Conservation (phyloP, 2,113 vertebrate genomes). For the Sylvietta virens region DNA sequence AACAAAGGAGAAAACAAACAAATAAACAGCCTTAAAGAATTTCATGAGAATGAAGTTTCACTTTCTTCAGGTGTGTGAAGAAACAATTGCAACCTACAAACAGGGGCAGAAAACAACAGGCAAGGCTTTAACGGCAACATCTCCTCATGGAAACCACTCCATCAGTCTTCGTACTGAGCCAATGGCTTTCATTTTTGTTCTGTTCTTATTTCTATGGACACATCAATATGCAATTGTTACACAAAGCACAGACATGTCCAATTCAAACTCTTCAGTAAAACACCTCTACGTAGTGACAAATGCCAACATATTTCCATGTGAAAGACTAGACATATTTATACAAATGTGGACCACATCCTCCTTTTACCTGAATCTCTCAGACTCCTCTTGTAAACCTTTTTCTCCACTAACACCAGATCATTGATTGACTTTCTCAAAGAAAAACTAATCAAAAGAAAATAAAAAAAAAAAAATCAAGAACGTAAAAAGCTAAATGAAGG, state of each 20-base stretch:
- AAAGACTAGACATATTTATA: not conserved
- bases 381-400: not conserved
- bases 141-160: not conserved
- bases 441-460: not conserved
- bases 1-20: not conserved
- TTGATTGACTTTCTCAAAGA: not conserved
- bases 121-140: not conserved
- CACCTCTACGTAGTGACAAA: not conserved
- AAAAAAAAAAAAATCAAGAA: not conserved
- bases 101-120: not conserved
- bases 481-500: not conserved
- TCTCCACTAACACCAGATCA: not conserved
- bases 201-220: not conserved
- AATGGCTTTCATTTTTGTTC: not conserved
- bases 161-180: not conserved
- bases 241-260: not conserved
- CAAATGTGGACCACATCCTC: not conserved
- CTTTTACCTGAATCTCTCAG: not conserved
- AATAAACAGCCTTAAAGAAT: not conserved
- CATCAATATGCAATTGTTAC: not conserved
- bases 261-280: not conserved
- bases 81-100: not conserved
- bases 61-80: not conserved
- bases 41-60: not conserved
- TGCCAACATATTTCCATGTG: not conserved